Evolutionary conservation across 2,888 invertebrate genomes (phyloP).

Genomic region (Volucella zonaria): DNA sequence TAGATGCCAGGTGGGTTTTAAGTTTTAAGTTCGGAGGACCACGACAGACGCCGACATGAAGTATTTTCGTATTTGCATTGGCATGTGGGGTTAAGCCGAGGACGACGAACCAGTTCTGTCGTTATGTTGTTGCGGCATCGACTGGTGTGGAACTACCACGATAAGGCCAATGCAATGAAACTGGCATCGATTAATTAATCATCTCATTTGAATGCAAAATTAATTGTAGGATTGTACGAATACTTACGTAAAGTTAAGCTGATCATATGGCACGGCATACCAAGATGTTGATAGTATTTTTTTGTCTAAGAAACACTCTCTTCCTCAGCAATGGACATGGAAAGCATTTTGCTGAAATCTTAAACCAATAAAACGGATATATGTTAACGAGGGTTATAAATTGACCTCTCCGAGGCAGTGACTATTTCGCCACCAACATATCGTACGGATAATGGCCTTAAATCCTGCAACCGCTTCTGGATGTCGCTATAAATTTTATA

Average conservation of each 20-base stretch:
- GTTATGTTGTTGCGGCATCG: neutral
- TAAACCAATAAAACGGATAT: neutral
- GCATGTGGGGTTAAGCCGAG: slow-evolving; percentile 42
- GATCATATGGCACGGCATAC: neutral
- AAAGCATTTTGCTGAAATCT: slow-evolving; percentile 6
- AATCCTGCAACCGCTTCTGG: slow-evolving; percentile 14
- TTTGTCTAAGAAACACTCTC: too few relatives aligned
- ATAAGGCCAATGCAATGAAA: slow-evolving; percentile 14
- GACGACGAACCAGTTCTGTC: slow-evolving; percentile 56
- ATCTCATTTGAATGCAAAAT: slow-evolving; percentile 56
- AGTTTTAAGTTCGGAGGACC: too few relatives aligned
- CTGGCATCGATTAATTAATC: slow-evolving; percentile 66
- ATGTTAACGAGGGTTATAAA: slow-evolving; percentile 5
- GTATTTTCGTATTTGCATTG: slow-evolving; percentile 36
- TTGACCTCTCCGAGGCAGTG: slow-evolving; percentile 5
- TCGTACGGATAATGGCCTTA: neutral
- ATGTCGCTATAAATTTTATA: slow-evolving; percentile 41
- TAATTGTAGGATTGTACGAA: slow-evolving; percentile 61
- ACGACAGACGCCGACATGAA: slow-evolving; percentile 13
- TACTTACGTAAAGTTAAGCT: slow-evolving; percentile 18
- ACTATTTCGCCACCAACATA: neutral
- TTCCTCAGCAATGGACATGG: neutral
- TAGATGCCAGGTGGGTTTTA: slow-evolving; percentile 37
- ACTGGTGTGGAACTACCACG: slow-evolving; percentile 13
- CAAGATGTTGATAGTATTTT: too few relatives aligned